Evolutionary conservation across 1,140 invertebrate species (phyloP).

Genomic region (Trichomalopsis sarcophagae): DNA sequence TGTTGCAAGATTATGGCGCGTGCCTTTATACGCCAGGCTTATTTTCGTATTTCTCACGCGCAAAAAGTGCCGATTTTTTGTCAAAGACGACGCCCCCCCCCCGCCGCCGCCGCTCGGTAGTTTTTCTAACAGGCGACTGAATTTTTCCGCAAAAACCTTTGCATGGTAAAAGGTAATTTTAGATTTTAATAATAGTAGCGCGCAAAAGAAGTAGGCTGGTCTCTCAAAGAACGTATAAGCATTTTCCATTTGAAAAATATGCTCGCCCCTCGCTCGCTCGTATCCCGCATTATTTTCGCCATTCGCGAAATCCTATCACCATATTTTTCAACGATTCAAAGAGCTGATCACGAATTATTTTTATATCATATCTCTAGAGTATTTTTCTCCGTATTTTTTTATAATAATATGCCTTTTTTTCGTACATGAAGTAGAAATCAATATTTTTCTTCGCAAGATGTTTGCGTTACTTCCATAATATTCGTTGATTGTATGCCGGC

Average conservation of each 20-base stretch:
- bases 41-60: background rate
- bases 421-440: background rate
- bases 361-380: background rate
- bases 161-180: conserved; percentile 2
- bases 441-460: background rate
- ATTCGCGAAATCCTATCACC: background rate
- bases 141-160: conserved; percentile 25
- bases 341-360: background rate
- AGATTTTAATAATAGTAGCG: background rate
- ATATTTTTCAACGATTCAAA: background rate
- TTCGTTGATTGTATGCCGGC: background rate
- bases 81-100: too few relatives aligned
- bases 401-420: conserved; percentile 22
- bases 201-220: background rate
- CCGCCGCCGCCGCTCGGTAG: background rate
- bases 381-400: background rate
- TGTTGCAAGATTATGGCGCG: too few relatives aligned
- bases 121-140: background rate
- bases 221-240: background rate
- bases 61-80: background rate
- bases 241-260: background rate
- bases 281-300: background rate
- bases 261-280: background rate
- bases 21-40: background rate
- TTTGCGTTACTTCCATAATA: background rate